A percentile compares a stretch with the other conserved stretches of the same genome.
phyloP scores from a whole-genome alignment of 2,113 vertebrate genomes.

The Noctilio leporinus region DNA sequence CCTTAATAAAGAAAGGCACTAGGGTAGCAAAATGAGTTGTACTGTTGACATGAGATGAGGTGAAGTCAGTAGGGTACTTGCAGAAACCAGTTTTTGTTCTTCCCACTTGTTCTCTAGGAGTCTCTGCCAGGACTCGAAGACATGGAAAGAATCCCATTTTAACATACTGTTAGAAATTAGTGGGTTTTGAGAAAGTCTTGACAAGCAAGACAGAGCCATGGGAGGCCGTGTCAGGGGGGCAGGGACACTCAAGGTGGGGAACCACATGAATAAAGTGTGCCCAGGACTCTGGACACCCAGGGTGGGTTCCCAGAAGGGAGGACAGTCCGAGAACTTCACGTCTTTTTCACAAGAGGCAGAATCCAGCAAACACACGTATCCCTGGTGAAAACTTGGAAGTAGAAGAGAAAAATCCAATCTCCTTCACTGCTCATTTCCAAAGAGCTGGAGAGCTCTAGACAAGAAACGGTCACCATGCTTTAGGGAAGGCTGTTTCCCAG shows the following conservation, averaged over 20 bases:
- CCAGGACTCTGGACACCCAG: not conserved
- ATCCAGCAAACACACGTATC: not conserved
- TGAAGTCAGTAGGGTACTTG: not conserved
- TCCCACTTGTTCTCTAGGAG: not conserved
- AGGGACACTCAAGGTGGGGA: too few species aligned
- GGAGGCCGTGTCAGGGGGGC: not conserved
- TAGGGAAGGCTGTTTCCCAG: not conserved
- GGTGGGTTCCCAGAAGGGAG: not conserved
- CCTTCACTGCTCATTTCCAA: not conserved
- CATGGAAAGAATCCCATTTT: not conserved
- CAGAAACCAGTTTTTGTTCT: not conserved
- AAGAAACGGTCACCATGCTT: not conserved
- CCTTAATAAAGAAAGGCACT: not conserved
- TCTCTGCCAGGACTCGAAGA: not conserved
- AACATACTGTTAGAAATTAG: not conserved
- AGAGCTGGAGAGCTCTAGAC: not conserved
- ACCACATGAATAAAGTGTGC: not conserved
- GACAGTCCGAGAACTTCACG: not conserved
- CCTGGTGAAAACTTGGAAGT: not conserved
- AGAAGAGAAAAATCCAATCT: not conserved
- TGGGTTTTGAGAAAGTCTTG: not conserved
- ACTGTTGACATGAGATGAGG: not conserved
- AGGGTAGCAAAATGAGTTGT: not conserved
- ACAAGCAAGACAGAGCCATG: not conserved
- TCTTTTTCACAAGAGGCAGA: not conserved